Evolutionary conservation across 2,113 vertebrate genomes (phyloP).

Genomic region (Narcine bancroftii): DNA sequence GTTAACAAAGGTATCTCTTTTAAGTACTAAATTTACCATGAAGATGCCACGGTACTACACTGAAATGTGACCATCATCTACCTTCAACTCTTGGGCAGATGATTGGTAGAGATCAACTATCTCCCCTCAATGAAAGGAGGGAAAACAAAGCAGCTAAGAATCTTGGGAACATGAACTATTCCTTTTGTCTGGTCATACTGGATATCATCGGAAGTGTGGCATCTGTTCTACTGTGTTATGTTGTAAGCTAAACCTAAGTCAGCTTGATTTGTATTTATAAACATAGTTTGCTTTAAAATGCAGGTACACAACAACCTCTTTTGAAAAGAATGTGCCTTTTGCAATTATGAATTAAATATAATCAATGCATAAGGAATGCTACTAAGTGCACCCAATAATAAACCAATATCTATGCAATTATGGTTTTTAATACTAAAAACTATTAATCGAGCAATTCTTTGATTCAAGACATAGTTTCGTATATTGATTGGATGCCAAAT

Average conservation of each 20-base stretch:
- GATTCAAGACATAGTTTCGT: neutral
- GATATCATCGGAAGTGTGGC: neutral
- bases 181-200: neutral
- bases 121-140: neutral
- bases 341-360: too few species aligned
- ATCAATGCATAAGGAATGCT: neutral
- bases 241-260: too few species aligned
- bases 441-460: too few species aligned
- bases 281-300: too few species aligned
- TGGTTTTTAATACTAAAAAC: too few species aligned
- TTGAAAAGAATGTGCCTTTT: neutral
- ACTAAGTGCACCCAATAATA: neutral
- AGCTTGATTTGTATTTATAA: too few species aligned
- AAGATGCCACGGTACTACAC: neutral
- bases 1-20: neutral
- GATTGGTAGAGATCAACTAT: neutral
- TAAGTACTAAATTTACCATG: neutral
- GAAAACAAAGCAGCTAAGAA: neutral
- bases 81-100: too few species aligned
- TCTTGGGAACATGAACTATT: neutral
- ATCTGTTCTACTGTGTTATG: too few species aligned
- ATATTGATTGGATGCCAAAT: neutral
- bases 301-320: neutral
- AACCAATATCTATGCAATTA: too few species aligned
- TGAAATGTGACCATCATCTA: neutral